Evolutionary conservation across 2,888 invertebrate genomes (phyloP).

Genomic region (Dryococelus australis): DNA sequence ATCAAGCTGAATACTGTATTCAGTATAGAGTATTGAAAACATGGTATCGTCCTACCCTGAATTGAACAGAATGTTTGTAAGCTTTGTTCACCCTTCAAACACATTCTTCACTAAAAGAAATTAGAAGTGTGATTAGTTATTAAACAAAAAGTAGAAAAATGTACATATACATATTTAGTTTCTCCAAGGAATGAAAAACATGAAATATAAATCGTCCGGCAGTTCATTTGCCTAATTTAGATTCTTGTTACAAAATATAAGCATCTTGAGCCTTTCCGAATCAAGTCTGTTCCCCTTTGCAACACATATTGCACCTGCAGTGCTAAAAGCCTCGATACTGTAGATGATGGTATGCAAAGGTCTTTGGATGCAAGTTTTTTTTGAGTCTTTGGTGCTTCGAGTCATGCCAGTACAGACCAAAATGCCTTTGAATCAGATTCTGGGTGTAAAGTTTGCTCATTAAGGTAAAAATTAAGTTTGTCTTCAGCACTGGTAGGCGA

Average conservation of each 20-base stretch:
- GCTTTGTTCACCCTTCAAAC: no score
- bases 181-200: not conserved
- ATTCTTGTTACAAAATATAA: not conserved
- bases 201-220: not conserved
- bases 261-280: not conserved
- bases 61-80: no score
- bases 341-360: not conserved
- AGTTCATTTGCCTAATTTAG: not conserved
- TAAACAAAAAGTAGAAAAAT: no score
- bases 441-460: not conserved
- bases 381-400: not conserved
- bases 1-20: no score
- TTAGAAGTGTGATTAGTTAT: no score
- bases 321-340: not conserved
- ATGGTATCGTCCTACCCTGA: no score
- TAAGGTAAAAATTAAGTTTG: not conserved
- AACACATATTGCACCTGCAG: not conserved
- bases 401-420: not conserved
- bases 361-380: not conserved
- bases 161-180: no score
- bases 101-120: no score
- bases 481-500: not conserved
- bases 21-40: no score
- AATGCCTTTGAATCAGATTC: not conserved
- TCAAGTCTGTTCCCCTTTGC: not conserved